These are phyloP conservation scores for Machaerirhynchus nigripectus DNA, from an alignment of 2,113 vertebrate species.

Conservation along the genomic window DNA sequence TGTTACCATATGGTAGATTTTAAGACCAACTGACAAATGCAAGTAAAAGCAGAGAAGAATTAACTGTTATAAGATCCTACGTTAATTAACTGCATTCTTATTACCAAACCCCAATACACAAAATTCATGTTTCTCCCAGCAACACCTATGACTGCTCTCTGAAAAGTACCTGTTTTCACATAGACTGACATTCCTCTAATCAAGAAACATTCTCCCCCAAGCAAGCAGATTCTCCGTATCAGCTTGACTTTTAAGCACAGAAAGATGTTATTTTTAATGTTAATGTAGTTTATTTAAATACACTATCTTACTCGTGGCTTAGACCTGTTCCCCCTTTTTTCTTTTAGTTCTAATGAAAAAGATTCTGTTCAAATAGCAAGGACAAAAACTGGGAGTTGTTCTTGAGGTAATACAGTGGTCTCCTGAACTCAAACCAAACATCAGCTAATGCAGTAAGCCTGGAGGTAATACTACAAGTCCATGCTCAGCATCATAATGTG, in stretches of 20 bases:
- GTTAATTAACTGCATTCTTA: neutral
- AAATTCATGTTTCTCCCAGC: neutral
- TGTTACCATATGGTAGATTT: conserved; percentile 33
- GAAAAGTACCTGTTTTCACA: neutral
- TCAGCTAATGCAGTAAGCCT: neutral
- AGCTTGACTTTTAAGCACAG: neutral
- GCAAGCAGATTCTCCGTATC: neutral
- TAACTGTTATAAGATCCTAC: neutral
- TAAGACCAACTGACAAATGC: neutral
- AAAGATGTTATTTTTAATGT: neutral
- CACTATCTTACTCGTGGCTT: neutral
- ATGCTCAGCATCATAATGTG: neutral
- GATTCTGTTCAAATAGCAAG: neutral
- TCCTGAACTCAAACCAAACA: neutral
- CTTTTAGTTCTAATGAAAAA: neutral
- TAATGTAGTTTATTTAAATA: neutral
- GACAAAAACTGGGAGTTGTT: neutral
- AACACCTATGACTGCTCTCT: neutral
- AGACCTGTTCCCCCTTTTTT: neutral
- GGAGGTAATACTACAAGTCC: neutral
- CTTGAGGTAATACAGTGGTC: neutral
- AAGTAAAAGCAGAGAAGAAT: neutral
- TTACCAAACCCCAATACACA: neutral
- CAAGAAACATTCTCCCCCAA: neutral
- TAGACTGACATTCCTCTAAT: neutral